phyloP scores from a whole-genome alignment of 2,113 vertebrate genomes.

The Chloropsis hardwickii region DNA sequence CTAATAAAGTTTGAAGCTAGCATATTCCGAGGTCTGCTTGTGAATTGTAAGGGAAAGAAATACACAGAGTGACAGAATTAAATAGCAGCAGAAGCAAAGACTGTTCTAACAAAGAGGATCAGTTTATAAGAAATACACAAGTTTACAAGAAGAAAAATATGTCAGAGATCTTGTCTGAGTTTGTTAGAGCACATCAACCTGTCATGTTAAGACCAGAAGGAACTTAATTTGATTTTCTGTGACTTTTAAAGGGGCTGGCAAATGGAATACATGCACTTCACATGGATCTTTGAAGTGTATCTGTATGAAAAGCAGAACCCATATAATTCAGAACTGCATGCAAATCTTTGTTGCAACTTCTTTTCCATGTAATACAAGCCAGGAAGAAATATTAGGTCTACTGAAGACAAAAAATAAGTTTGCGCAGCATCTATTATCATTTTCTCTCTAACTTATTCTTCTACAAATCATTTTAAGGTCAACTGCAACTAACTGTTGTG shows the following conservation, averaged over 20 bases:
- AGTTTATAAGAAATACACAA: not conserved
- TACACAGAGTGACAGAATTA: not conserved
- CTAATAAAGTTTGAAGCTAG: not conserved
- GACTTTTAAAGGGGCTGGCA: not conserved
- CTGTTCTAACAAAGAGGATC: not conserved
- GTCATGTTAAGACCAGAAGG: not conserved
- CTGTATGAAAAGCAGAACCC: not conserved
- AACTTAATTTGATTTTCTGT: not conserved
- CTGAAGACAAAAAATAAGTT: not conserved
- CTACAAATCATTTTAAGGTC: not conserved
- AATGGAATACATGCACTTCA: not conserved
- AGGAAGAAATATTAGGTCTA: not conserved
- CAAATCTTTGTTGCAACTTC: not conserved
- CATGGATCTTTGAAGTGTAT: not conserved
- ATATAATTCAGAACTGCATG: not conserved
- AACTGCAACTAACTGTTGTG: not conserved
- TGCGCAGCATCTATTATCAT: not conserved
- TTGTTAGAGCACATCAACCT: not conserved
- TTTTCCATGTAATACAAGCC: not conserved
- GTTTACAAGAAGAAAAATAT: not conserved
- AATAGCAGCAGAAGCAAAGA: not conserved
- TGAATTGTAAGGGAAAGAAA: not conserved
- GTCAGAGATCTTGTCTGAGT: not conserved
- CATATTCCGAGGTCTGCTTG: not conserved
- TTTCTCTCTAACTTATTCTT: not conserved